A percentile compares a stretch with the other conserved stretches of the same genome.
phyloP scores from a whole-genome alignment of 2,888 invertebrate species.

The Taphrorychus bicolor region DNA sequence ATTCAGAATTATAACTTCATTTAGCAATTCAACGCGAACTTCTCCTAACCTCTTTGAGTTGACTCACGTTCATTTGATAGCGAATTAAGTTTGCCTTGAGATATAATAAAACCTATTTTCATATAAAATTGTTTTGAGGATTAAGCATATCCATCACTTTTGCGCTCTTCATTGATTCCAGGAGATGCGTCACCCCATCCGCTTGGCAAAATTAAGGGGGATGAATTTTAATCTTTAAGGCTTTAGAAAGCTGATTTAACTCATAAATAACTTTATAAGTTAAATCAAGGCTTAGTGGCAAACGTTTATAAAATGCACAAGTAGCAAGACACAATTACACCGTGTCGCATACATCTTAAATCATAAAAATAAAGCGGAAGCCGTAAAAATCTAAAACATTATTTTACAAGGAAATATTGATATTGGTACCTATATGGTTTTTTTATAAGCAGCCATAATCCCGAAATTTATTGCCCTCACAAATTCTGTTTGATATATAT shows the following conservation, averaged over 20 bases:
- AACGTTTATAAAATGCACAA: neutral
- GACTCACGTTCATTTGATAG: neutral
- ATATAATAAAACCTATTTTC: slow-evolving; percentile 27
- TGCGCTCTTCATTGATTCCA: slow-evolving; percentile 31
- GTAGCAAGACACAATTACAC: neutral
- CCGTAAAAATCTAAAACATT: slow-evolving; percentile 29
- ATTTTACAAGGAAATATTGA: slow-evolving; percentile 6
- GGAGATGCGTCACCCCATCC: slow-evolving; percentile 18
- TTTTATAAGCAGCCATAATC: slow-evolving; percentile 15
- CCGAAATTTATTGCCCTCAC: slow-evolving; percentile 13
- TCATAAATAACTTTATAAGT: slow-evolving; percentile 14
- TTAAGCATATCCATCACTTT: slow-evolving; percentile 31
- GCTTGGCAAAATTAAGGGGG: slow-evolving; percentile 29
- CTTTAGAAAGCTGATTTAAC: slow-evolving; percentile 21
- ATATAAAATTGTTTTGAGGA: slow-evolving; percentile 32
- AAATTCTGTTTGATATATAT: slow-evolving; percentile 1
- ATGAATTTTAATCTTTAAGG: slow-evolving; percentile 27
- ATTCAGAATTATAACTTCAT: neutral
- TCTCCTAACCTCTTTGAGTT: neutral
- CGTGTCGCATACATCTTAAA: neutral
- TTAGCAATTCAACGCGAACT: neutral
- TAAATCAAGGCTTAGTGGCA: neutral
- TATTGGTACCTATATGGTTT: slow-evolving; percentile 19
- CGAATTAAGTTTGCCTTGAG: neutral
- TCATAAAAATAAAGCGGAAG: slow-evolving; percentile 3